Evolutionary conservation across 2,888 invertebrate species (phyloP), one percentile per base, ranked within the genome.

Genomic region (Pomacea canaliculata): DNA sequence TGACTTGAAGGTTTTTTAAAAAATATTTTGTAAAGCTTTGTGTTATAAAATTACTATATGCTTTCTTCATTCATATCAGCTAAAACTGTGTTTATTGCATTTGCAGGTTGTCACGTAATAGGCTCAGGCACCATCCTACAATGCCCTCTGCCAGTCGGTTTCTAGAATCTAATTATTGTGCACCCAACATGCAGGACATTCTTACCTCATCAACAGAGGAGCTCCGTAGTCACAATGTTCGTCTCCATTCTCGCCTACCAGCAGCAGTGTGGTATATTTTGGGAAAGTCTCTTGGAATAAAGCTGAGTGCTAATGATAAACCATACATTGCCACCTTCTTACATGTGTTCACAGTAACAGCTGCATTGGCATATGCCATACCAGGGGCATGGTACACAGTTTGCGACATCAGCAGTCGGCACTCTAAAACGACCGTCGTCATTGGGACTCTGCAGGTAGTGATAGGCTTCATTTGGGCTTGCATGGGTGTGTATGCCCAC

Each of bases 401-500:
- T 0, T 90, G 85, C 80, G 90, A 91, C 79, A 88, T 91, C 56
- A 69, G 83, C 9, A 89, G 88, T 76, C 77, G 85, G 48, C 82
- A 85, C 66, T 87, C 90, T 27, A 86, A 86, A 59, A 85, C 86
- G 8, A 89, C 90, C 13, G 85, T 89, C 1, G 81, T 90, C 23
- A 89, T 89, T 56, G 91, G 91, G 0, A 81, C 85, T 9, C 87
- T 90, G 9, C 84, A 85, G 56, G 84, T 91, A 16, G 76, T 91
- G 13, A 84, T 91, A 37, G 89, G 88, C 0, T 78, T 90, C 60
- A 85, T 86, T 46, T 92, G 91, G 90, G 84, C 89, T n/a, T 83
- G 87, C 16, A 80, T 91, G 70, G 91, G 91, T 4, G 84, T 91
- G 48, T 92, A 91, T 79, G 89, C 91, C 12, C 89, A 91, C 79